Evolutionary conservation across 2,888 invertebrate species (phyloP), one percentile per base, ranked within the genome.

Genomic region (Dynastes maya): DNA sequence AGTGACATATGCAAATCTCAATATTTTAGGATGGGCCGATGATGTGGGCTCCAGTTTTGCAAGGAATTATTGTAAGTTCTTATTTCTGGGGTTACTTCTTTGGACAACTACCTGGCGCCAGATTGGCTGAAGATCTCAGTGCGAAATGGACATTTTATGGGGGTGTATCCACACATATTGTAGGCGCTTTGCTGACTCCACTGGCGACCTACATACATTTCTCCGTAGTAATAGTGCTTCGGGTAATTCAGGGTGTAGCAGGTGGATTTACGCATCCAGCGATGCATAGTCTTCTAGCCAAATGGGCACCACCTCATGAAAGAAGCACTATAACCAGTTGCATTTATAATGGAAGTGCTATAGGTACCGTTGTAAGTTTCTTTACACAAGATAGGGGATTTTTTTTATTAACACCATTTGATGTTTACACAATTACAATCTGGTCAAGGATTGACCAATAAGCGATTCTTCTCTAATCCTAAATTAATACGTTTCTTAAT

Each of bases 301-400:
- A 94, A 77, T 98, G 98, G 98, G 95, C 97, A 0, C 97, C 97
- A 1, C 96, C 97, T 0, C 90, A 92, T 29, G 98, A 98, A 88
- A 92, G 97, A 70, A 94, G 95, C 82, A 92, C 95, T 45, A 93
- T 98, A 89, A 95, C 96, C 1, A 95, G 96, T 32, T 92, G 96
- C 78, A 93, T 95, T n/a, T 95, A 93, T 88, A 91, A 92, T 87
- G 97, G 97, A 37, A 95, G 96, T 1, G 95, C 97, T 2, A 91
- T 97, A 2, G 98, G 97, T 1, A 96, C 96, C 1, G 96, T 71
- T 45, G 77, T 78, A 78, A 61, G 77, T 71, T 51, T 64, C 11
- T 45, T 8, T 45, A 45, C 22, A 22, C 22, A 22, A 22, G 22
- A 22, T 22, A 22, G 22, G 22, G 22, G 22, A 22, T 22, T 22